A percentile compares a stretch with the other conserved stretches of the same genome.
phyloP scores from a whole-genome alignment of 2,113 vertebrate species.

The Dissostichus mawsoni region DNA sequence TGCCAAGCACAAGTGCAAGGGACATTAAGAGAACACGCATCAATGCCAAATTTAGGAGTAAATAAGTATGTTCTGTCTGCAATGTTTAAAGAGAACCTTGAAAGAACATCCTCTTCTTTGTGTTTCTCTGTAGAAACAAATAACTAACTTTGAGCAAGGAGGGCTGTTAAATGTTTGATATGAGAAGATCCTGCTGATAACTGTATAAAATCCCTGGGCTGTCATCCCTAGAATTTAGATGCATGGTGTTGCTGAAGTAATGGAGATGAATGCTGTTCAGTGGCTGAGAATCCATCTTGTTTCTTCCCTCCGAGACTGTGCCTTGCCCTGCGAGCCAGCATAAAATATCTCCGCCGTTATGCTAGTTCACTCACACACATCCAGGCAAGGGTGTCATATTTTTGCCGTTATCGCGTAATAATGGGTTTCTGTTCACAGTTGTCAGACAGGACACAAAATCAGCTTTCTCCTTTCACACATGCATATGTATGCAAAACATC shows the following conservation, averaged over 20 bases:
- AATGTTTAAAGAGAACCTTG: conserved; percentile 29
- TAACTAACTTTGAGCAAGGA: conserved; percentile 44
- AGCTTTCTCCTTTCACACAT: conserved; percentile 3
- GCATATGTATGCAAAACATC: conserved; percentile 19
- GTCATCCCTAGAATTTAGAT: conserved; percentile 71
- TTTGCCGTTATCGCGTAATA: conserved; percentile 49
- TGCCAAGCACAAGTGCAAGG: conserved; percentile 11
- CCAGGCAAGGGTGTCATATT: conserved; percentile 43
- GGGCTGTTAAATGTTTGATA: conserved; percentile 62
- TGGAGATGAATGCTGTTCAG: conserved; percentile 65
- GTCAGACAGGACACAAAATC: conserved; percentile 36
- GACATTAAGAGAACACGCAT: conserved; percentile 26
- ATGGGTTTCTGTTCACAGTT: conserved; percentile 39
- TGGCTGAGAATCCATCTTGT: conserved; percentile 67
- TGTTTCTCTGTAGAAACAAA: conserved; percentile 37
- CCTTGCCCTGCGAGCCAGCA: conserved; percentile 56
- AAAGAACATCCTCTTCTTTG: conserved; percentile 16
- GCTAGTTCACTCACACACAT: conserved; percentile 44
- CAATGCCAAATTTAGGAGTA: conserved; percentile 27
- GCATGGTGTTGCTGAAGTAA: conserved; percentile 66
- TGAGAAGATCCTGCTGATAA: conserved; percentile 62
- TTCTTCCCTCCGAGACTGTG: conserved; percentile 53
- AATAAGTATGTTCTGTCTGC: conserved; percentile 13
- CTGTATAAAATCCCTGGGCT: conserved; percentile 51
- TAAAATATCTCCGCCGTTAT: conserved; percentile 66